A percentile compares a stretch with the other conserved stretches of the same genome.
phyloP scores from a whole-genome alignment of 2,888 invertebrate genomes.

The Cyrtodaria siliqua region DNA sequence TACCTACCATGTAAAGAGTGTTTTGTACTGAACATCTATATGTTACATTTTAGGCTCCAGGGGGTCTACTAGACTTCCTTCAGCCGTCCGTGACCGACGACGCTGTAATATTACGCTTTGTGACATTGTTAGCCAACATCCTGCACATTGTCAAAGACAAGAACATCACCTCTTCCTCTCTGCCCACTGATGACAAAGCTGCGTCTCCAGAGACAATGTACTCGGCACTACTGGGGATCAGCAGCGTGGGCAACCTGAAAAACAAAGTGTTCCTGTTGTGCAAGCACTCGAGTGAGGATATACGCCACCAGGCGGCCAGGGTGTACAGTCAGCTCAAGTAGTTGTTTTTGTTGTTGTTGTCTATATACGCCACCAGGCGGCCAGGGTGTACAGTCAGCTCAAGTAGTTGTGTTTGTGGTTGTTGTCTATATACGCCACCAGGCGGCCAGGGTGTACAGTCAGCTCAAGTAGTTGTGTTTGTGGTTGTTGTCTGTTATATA shows the following conservation, averaged over 20 bases:
- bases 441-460: constrained; percentile 78
- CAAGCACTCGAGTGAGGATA: constrained; percentile 78
- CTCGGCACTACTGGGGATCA: constrained; percentile 77
- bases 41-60: constrained; percentile 86
- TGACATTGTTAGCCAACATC: constrained; percentile 87
- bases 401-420: too few relatives aligned
- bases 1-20: too few relatives aligned
- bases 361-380: constrained; percentile 79
- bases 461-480: constrained; percentile 56
- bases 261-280: constrained; percentile 82
- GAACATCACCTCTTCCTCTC: constrained; percentile 86
- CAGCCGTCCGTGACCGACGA: constrained; percentile 85
- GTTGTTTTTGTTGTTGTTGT: too few relatives aligned
- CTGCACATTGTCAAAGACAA: constrained; percentile 85
- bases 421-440: constrained; percentile 78
- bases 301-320: constrained; percentile 78
- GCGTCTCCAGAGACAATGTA: constrained; percentile 88
- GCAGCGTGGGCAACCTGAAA: constrained; percentile 70
- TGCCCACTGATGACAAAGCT: constrained; percentile 87
- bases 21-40: too few relatives aligned
- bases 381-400: constrained; percentile 72
- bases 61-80: constrained; percentile 86
- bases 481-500: too few relatives aligned
- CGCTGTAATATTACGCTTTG: constrained; percentile 86
- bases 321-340: constrained; percentile 70